Evolutionary conservation across 2,113 vertebrate species (phyloP), one percentile per base, ranked within the genome.

Genomic region (Dolichallabes microphthalmus): DNA sequence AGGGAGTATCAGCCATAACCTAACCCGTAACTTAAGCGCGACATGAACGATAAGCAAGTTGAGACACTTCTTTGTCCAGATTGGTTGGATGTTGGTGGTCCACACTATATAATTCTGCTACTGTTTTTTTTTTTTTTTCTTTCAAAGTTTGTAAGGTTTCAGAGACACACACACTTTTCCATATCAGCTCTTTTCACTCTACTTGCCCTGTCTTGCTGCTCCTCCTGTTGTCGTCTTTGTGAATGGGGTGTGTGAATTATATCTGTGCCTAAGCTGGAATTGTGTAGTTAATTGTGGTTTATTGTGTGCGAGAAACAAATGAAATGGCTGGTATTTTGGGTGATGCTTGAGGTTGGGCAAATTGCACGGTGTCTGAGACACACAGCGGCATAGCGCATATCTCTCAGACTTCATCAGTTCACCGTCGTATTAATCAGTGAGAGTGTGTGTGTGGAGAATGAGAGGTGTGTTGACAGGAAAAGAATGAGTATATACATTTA

Each of bases 321-420:
- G 45, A 52, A 45, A 25, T 52, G 45, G 45, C 22, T 15, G 22
- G 22, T 52, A 52, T 75, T 75, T 75, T 14, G 4, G 73, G 22
- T 4, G 73, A 75, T 75, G 22, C 73, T n/a, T n/a, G 45, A 52
- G 45, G 10, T 22, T 75, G 73, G 73, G 52, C 25, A 52, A n/a
- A 52, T 74, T 52, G 71, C 13, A 22, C n/a, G 39, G 39, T 74
- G 45, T 74, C 71, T 50, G 22, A 22, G 71, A 74, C 22, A 75
- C 71, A 13, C 39, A 75, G 22, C 52, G 73, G 45, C 73, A 8
- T 3, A 14, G 45, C 11, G 27, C 73, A 52, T 52, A 75, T 25
- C 25, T 75, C 73, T 52, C 22, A 50, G 45, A 52, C 25, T 52
- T 75, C 73, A 75, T 75, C 73, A 75, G 73, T n/a, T 75, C 45